Evolutionary conservation across 2,888 invertebrate genomes (phyloP).

Genomic region (Luffia ferchaultella): DNA sequence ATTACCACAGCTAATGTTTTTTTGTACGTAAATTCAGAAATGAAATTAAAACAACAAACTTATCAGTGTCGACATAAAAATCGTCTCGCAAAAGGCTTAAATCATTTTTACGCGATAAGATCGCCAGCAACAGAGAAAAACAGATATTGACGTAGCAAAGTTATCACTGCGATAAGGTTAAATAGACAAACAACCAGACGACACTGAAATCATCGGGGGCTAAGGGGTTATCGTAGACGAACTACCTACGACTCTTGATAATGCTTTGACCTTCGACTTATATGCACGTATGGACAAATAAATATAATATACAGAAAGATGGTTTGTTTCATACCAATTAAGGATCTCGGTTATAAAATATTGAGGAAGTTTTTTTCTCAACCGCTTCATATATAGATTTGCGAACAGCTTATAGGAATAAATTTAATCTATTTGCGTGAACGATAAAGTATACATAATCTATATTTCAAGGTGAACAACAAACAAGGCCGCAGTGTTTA

Average conservation of each 20-base stretch:
- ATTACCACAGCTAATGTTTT: too few species aligned
- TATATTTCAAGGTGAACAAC: background rate
- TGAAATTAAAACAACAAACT: too few species aligned
- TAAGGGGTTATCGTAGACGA: background rate
- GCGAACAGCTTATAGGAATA: too few species aligned
- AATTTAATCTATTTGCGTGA: background rate
- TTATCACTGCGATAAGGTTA: constrained; percentile 23
- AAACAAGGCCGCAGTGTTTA: background rate
- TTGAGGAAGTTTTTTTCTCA: background rate
- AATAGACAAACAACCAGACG: constrained; percentile 1
- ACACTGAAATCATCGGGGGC: background rate
- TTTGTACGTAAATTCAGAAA: too few species aligned
- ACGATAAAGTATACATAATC: background rate
- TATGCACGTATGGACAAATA: too few species aligned
- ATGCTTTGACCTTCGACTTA: too few species aligned
- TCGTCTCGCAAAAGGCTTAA: background rate
- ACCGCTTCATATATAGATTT: background rate
- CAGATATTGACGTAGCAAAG: constrained; percentile 28
- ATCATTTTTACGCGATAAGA: too few species aligned
- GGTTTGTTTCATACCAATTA: too few species aligned
- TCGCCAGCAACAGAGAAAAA: too few species aligned
- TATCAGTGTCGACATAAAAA: too few species aligned
- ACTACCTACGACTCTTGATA: too few species aligned
- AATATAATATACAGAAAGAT: too few species aligned
- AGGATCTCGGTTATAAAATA: background rate